Conservation (phyloP, 2,797 vertebrate genomes). For the Sebastes vulpes region DNA sequence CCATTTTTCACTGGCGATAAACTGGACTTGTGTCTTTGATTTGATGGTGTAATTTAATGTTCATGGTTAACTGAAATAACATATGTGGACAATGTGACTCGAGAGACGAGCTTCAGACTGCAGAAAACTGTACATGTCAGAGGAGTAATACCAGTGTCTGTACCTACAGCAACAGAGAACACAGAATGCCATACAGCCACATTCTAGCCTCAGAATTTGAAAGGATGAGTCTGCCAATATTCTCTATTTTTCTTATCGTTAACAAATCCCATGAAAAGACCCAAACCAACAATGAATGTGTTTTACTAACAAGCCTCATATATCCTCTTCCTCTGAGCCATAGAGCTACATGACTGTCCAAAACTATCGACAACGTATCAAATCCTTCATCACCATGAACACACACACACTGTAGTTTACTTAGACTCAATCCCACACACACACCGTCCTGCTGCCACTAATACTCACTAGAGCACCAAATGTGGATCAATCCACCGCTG, state of each 20-base stretch:
- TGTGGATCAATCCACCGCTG: neutral
- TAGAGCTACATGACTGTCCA: neutral
- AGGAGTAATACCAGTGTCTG: neutral
- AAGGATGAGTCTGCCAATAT: neutral
- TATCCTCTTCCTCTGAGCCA: neutral
- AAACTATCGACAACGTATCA: neutral
- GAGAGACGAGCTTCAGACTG: neutral
- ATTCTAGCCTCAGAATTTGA: neutral
- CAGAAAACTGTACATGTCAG: neutral
- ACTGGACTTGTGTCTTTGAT: neutral
- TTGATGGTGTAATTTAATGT: neutral
- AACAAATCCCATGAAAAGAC: neutral
- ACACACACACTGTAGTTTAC: neutral
- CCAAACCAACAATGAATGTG: neutral
- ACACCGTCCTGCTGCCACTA: neutral
- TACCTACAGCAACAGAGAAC: neutral
- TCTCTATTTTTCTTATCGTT: neutral
- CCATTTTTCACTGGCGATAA: neutral
- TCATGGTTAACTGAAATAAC: neutral
- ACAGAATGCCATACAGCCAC: neutral
- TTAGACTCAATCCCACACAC: too few species aligned
- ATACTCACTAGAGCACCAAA: neutral
- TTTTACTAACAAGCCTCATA: neutral
- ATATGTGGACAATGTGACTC: neutral
- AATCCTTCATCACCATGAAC: neutral